Percentiles rank a stretch among this genome's conserved stretches.
These are phyloP conservation scores for Polyergus mexicanus DNA, from an alignment of 1,140 invertebrate genomes.

Conservation along the genomic window DNA sequence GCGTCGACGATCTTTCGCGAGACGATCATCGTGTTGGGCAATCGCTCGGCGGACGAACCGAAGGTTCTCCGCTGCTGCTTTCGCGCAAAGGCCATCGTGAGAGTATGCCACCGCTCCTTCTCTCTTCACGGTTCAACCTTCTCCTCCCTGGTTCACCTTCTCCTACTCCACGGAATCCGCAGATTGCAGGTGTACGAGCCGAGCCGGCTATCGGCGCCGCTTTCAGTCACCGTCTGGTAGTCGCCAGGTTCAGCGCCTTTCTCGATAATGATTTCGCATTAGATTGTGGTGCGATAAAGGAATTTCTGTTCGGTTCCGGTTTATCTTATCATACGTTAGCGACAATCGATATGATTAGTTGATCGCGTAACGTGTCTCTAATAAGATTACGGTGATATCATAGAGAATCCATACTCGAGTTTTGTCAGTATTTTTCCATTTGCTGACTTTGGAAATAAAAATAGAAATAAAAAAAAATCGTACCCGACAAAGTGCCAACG, in stretches of 20 bases:
- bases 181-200: conserved; percentile 78
- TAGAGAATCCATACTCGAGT: not conserved
- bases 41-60: conserved; percentile 54
- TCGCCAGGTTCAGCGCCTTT: conserved; percentile 71
- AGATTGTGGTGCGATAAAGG: not conserved
- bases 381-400: not conserved
- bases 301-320: not conserved
- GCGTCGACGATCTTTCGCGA: conserved; percentile 5
- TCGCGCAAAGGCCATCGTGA: conserved; percentile 77
- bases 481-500: not conserved
- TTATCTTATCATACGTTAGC: conserved; percentile 12
- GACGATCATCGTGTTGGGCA: conserved; percentile 68
- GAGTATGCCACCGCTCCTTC: conserved; percentile 63
- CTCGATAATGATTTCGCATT: not conserved
- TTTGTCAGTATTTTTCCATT: not conserved
- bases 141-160: conserved; percentile 71
- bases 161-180: conserved; percentile 70
- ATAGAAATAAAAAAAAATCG: not conserved
- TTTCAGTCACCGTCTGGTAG: conserved; percentile 81
- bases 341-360: not conserved
- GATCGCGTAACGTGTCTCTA: not conserved
- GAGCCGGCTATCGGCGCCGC: conserved; percentile 75
- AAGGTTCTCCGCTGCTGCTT: conserved; percentile 68
- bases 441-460: not conserved
- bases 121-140: conserved; percentile 40